Evolutionary conservation across 2,888 invertebrate species (phyloP), one percentile per base, ranked within the genome.

Genomic region (Gisinianus flammeolus): DNA sequence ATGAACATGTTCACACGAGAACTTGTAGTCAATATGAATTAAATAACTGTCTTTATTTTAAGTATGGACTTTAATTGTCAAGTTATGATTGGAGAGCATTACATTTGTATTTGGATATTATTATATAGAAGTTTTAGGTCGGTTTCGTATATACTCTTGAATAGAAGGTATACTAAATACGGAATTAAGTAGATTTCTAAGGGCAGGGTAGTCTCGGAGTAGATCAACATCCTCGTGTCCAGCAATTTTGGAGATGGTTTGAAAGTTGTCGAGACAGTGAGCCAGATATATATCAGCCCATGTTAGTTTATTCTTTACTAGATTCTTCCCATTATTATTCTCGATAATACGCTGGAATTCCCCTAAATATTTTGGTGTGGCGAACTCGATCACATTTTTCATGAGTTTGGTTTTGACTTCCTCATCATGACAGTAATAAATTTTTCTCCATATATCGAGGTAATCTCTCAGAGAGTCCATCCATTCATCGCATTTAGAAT

Each of bases 401-500:
- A 77, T 10, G 0, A 66, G 16, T 30, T 44, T 35, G 10, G 33
- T 30, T 64, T 62, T 69, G 0, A 30, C 3, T n/a, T 33, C 69
- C 24, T 76, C 69, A 31, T 58, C 68, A 19, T 24, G 54, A 24
- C 33, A 54, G 64, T 30, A 24, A 26, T 8, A 28, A 56, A 31
- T 71, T 71, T 62, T 70, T n/a, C 56, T 56, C 56, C 6, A 56
- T 12, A 56, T 12, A 28, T 77, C 76, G 30, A 64, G 8, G 35
- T 58, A 77, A 52, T 77, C 71, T 30, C 64, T 2, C 6, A 76
- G 31, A 1, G 54, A 31, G 33, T 76, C 76, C 66, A 77, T 71
- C 44, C 64, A 71, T 26, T 72, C 77, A 26, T 77, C 77, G 54
- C 77, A 77, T 54, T 77, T 77, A 30, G 77, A 62, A 30, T 77